Conservation (phyloP, 2,888 invertebrate species). For the Leptopterna dolabrata region DNA sequence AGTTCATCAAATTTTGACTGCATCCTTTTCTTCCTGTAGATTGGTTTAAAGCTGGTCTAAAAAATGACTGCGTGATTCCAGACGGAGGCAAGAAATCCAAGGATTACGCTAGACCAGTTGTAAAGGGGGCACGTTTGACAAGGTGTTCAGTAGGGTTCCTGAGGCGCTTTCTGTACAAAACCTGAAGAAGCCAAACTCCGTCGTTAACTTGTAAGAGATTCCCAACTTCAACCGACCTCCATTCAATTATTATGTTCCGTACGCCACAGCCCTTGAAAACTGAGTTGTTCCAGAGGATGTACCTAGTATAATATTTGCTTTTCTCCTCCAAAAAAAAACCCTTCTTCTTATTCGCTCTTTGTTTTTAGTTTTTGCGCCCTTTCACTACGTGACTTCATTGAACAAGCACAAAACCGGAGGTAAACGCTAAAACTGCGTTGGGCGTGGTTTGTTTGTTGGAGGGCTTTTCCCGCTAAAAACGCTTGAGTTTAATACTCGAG, state of each 20-base stretch:
- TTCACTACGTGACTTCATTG: background rate
- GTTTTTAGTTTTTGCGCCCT: background rate
- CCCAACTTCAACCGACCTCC: background rate
- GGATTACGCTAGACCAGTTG: too few species aligned
- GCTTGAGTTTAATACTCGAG: conserved; percentile 5
- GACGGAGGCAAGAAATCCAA: too few species aligned
- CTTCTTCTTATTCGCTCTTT: background rate
- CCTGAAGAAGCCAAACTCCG: background rate
- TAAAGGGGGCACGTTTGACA: too few species aligned
- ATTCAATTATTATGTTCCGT: background rate
- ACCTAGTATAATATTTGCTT: background rate
- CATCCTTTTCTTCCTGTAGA: too few species aligned
- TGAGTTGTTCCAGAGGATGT: background rate
- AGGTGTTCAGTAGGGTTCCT: too few species aligned
- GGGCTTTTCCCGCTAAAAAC: background rate
- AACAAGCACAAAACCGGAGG: background rate
- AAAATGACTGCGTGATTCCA: too few species aligned
- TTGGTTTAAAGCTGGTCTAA: too few species aligned
- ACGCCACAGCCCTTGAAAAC: background rate
- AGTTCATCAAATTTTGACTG: too few species aligned
- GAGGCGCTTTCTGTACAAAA: conserved; percentile 1
- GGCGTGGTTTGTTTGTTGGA: background rate
- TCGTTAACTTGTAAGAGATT: background rate
- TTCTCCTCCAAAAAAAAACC: background rate
- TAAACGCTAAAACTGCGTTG: background rate